These are phyloP conservation scores for Sebastes nivosus DNA, from an alignment of 2,797 vertebrate species.

Conservation along the genomic window DNA sequence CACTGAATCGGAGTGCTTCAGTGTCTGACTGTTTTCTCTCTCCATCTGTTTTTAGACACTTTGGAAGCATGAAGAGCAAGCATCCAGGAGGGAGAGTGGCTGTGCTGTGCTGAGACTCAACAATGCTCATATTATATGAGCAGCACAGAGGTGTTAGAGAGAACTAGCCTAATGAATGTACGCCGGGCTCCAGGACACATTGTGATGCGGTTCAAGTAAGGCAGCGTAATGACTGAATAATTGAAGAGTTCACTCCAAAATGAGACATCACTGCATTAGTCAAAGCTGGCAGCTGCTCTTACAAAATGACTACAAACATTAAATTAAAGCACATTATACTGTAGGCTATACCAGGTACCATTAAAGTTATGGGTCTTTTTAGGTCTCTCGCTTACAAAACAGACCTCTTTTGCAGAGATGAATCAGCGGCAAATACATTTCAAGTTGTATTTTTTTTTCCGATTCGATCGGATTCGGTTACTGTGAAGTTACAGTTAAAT, in stretches of 20 bases:
- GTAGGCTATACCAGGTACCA: background rate
- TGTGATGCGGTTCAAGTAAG: slow-evolving; percentile 38
- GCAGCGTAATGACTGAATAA: slow-evolving; percentile 52
- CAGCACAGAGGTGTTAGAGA: slow-evolving; percentile 48
- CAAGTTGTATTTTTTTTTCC: background rate
- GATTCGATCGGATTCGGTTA: too few species aligned
- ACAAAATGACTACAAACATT: slow-evolving; percentile 22
- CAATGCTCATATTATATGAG: slow-evolving; percentile 33
- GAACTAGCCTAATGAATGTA: slow-evolving; percentile 53
- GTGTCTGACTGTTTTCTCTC: slow-evolving; percentile 51
- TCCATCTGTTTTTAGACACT: slow-evolving; percentile 77
- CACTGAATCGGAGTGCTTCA: slow-evolving; percentile 39
- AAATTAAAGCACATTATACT: slow-evolving; percentile 35
- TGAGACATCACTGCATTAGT: slow-evolving; percentile 53
- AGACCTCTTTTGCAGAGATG: background rate
- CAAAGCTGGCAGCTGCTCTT: slow-evolving; percentile 19
- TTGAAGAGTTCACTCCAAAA: slow-evolving; percentile 50
- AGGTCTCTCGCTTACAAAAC: slow-evolving; percentile 5
- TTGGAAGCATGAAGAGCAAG: slow-evolving; percentile 77
- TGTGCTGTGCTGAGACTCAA: slow-evolving; percentile 60
- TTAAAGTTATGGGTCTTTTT: slow-evolving; percentile 3
- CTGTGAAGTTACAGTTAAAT: too few species aligned
- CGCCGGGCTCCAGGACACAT: slow-evolving; percentile 14
- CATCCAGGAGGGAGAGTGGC: slow-evolving; percentile 76
- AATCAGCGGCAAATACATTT: background rate